These are phyloP conservation scores for Cephus runcator DNA, from an alignment of 2,888 invertebrate species.

Conservation along the genomic window DNA sequence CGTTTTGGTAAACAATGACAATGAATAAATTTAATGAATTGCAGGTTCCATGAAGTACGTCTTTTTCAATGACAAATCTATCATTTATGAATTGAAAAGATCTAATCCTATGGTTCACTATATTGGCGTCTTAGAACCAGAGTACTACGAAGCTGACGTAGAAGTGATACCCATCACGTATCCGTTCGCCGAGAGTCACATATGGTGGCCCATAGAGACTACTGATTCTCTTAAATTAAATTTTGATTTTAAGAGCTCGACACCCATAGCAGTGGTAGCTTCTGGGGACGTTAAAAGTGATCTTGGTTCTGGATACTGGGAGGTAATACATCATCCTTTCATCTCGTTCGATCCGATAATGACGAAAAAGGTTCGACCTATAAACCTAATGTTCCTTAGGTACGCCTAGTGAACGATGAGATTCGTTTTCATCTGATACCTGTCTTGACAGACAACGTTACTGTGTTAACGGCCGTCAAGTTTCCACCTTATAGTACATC, in stretches of 20 bases:
- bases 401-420: conserved; percentile 85
- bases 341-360: neutral
- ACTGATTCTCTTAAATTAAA: conserved; percentile 79
- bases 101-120: conserved; percentile 88
- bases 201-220: conserved; percentile 87
- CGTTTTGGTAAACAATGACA: neutral
- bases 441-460: conserved; percentile 80
- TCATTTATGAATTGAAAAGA: conserved; percentile 87
- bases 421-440: conserved; percentile 85
- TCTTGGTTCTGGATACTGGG: conserved; percentile 85
- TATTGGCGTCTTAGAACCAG: conserved; percentile 82
- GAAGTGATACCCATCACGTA: conserved; percentile 91
- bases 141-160: conserved; percentile 85
- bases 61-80: conserved; percentile 92
- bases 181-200: conserved; percentile 90
- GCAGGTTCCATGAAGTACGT: conserved; percentile 90
- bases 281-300: conserved; percentile 83
- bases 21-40: conserved; percentile 60
- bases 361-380: neutral
- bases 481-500: conserved; percentile 79
- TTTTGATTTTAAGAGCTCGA: conserved; percentile 88
- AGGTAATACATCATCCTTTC: conserved; percentile 70
- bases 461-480: conserved; percentile 82
- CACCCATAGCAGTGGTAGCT: conserved; percentile 85
- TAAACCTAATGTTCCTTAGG: conserved; percentile 63